These are phyloP conservation scores for Halocynthia aurantium DNA, from an alignment of 23 tunicate genomes.

Conservation along the genomic window DNA sequence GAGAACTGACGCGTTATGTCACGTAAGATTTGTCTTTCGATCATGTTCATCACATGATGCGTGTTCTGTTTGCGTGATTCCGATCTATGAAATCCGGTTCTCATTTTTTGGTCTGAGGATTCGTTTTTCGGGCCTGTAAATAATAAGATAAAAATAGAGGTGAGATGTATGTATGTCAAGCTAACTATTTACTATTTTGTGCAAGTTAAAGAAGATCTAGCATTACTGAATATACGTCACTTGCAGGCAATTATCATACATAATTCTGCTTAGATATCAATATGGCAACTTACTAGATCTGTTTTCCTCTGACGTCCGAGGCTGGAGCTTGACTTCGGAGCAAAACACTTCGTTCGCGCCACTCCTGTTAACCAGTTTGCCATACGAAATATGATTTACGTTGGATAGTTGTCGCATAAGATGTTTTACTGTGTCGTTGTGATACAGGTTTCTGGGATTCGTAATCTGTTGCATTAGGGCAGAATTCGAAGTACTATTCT, in stretches of 20 bases:
- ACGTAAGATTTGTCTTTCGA: constrained; percentile 19
- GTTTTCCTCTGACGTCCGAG: neutral
- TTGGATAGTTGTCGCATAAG: constrained; percentile 28
- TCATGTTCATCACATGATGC: constrained; percentile 23
- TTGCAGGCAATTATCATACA: too few relatives aligned
- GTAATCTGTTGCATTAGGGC: constrained; percentile 9
- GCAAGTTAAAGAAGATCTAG: too few relatives aligned
- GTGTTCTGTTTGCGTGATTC: neutral
- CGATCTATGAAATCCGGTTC: too few relatives aligned
- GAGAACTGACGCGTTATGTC: constrained; percentile 17
- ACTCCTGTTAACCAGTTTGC: neutral
- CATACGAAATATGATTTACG: constrained; percentile 11
- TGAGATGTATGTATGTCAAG: too few relatives aligned
- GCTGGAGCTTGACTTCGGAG: constrained; percentile 15
- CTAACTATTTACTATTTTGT: too few relatives aligned
- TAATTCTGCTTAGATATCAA: too few relatives aligned
- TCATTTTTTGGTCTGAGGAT: too few relatives aligned
- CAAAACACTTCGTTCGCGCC: constrained; percentile 8
- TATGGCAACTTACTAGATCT: too few relatives aligned
- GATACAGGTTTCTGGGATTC: constrained; percentile 7
- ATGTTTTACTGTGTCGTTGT: constrained; percentile 23
- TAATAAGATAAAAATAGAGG: too few relatives aligned
- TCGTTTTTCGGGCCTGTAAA: too few relatives aligned
- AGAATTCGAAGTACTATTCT: constrained; percentile 1
- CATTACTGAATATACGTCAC: too few relatives aligned